These are phyloP conservation scores for Syngnathus floridae DNA, from an alignment of 2,113 vertebrate genomes.

Conservation along the genomic window DNA sequence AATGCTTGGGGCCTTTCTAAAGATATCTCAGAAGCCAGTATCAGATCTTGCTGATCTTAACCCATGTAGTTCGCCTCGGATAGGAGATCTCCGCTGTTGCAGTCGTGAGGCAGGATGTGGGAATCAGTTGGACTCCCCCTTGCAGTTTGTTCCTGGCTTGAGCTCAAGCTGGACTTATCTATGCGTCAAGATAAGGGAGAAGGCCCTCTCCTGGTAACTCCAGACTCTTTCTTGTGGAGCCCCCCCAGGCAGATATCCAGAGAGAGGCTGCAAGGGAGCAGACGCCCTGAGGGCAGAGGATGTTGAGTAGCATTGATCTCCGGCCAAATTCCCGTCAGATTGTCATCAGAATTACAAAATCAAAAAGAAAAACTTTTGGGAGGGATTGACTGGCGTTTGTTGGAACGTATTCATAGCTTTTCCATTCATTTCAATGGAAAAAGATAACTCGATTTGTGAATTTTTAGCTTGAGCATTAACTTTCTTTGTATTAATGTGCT, in stretches of 20 bases:
- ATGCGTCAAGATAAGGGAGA: conserved; percentile 51
- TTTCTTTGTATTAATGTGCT: background rate
- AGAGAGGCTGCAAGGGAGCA: conserved; percentile 31
- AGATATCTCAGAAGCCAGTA: too few relatives aligned
- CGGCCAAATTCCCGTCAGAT: background rate
- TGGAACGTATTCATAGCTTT: background rate
- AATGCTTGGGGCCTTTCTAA: too few relatives aligned
- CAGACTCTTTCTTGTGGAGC: conserved; percentile 16
- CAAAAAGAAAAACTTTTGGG: background rate
- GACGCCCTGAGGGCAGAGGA: conserved; percentile 16
- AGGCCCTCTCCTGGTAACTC: conserved; percentile 24
- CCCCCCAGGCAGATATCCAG: conserved; percentile 9
- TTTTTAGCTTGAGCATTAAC: background rate
- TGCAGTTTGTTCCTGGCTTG: too few relatives aligned
- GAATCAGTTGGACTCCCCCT: too few relatives aligned
- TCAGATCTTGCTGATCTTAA: too few relatives aligned
- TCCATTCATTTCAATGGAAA: background rate
- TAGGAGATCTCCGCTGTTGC: too few relatives aligned
- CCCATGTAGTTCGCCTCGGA: too few relatives aligned
- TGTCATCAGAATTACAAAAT: too few relatives aligned
- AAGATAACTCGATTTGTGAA: background rate
- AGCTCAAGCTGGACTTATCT: conserved; percentile 42
- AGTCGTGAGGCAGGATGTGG: too few relatives aligned
- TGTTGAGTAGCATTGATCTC: background rate
- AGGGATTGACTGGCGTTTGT: too few relatives aligned